phyloP scores from a whole-genome alignment of 2,113 vertebrate species.

The Nibea coibor region DNA sequence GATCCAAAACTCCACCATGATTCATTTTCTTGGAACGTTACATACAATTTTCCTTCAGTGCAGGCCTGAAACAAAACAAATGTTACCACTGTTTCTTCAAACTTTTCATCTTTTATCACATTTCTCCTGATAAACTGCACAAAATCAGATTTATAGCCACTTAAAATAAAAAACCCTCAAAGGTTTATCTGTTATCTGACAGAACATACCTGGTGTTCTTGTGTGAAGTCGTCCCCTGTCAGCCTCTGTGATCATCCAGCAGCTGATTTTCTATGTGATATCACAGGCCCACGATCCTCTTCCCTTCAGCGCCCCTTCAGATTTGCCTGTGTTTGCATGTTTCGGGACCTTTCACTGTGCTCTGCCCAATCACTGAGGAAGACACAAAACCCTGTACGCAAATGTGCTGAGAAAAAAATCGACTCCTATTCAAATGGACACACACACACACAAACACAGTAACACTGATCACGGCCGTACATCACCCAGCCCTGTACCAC shows the following conservation, averaged over 20 bases:
- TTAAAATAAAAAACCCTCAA: not conserved
- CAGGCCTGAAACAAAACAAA: not conserved
- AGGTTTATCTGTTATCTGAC: not conserved
- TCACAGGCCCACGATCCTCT: constrained; percentile 22
- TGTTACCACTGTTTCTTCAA: not conserved
- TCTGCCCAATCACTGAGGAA: constrained; percentile 73
- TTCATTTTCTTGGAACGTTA: not conserved
- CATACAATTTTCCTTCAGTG: not conserved
- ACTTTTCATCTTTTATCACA: not conserved
- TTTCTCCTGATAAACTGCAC: not conserved
- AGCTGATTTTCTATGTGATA: constrained; percentile 42
- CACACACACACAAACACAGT: not conserved
- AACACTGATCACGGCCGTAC: constrained; percentile 23
- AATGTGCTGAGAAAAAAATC: constrained; percentile 69
- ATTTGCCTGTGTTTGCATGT: constrained; percentile 85
- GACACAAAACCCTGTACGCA: constrained; percentile 71
- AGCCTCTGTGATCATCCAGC: constrained; percentile 7
- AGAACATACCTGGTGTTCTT: constrained; percentile 33
- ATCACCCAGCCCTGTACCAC: not conserved
- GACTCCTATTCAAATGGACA: constrained; percentile 74
- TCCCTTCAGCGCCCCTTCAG: constrained; percentile 5
- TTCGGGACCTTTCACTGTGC: constrained; percentile 51
- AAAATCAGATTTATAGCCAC: not conserved
- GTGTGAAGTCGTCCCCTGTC: not conserved
- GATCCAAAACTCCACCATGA: not conserved